phyloP scores from a whole-genome alignment of 2,113 vertebrate genomes.

The Vulpes lagopus region DNA sequence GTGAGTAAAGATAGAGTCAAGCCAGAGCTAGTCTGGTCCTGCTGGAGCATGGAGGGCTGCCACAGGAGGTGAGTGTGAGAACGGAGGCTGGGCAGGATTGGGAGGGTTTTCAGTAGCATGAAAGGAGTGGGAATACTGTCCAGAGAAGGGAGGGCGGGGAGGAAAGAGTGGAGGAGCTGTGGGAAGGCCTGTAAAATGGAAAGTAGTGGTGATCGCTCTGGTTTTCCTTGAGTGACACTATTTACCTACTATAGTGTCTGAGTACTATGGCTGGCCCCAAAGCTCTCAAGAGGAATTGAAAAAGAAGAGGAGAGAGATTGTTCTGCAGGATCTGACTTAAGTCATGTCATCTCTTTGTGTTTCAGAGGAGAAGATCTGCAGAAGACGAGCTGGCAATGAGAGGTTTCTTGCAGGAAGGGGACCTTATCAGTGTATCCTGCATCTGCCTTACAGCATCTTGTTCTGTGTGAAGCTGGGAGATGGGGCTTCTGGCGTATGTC shows the following conservation, averaged over 20 bases:
- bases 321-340: not conserved
- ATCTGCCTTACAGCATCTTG: fast-evolving
- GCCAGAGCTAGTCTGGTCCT: not conserved
- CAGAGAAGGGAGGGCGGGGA: not conserved
- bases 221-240: not conserved
- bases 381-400: conserved; percentile 98
- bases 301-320: not conserved
- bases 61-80: not conserved
- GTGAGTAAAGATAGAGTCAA: not conserved
- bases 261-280: not conserved
- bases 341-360: not conserved
- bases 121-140: too few species aligned
- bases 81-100: not conserved
- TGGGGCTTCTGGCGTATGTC: not conserved
- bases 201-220: too few species aligned
- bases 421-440: conserved; percentile 97
- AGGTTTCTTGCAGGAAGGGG: conserved; percentile 96
- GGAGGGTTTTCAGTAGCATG: not conserved
- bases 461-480: not conserved
- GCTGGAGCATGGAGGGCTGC: not conserved
- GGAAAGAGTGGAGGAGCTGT: not conserved
- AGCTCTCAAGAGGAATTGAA: not conserved
- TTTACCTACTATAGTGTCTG: not conserved
- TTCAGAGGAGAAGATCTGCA: conserved; percentile 95
- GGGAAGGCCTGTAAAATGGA: not conserved